Conservation (phyloP, 2,888 invertebrate species). For the Leptinotarsa tumamoca region DNA sequence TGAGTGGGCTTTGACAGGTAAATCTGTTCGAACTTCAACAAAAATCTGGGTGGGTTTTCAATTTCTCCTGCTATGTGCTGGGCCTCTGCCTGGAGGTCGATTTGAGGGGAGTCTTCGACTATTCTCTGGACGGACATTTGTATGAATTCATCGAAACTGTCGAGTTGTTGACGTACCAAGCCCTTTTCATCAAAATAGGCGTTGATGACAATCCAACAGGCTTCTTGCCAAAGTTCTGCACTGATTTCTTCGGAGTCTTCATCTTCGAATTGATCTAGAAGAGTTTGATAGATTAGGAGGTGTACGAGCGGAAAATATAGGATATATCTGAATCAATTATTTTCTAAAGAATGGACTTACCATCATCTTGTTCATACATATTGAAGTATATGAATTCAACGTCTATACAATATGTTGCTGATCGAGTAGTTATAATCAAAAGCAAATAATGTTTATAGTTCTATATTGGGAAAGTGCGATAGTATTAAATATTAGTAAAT, state of each 20-base stretch:
- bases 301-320: too few relatives aligned
- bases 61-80: conserved; percentile 95
- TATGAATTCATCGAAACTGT: conserved; percentile 99
- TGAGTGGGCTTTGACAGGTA: conserved; percentile 99
- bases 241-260: conserved; percentile 96
- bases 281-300: neutral
- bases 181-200: conserved; percentile 99
- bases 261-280: conserved; percentile 75
- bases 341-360: conserved; percentile 11
- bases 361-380: conserved; percentile 34
- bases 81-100: conserved; percentile 97
- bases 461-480: too few relatives aligned
- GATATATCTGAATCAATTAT: too few relatives aligned
- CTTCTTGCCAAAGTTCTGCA: conserved; percentile 99
- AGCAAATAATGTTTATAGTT: too few relatives aligned
- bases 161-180: conserved; percentile 97
- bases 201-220: conserved; percentile 99
- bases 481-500: too few relatives aligned
- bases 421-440: too few relatives aligned
- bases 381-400: neutral
- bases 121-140: conserved; percentile 99
- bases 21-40: conserved; percentile 98
- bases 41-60: conserved; percentile 89
- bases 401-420: too few relatives aligned
- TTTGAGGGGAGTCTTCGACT: conserved; percentile 98